Percentiles rank a stretch among this genome's conserved stretches.
phyloP scores from a whole-genome alignment of 2,113 vertebrate genomes.

The Nothobranchius kuhntae region DNA sequence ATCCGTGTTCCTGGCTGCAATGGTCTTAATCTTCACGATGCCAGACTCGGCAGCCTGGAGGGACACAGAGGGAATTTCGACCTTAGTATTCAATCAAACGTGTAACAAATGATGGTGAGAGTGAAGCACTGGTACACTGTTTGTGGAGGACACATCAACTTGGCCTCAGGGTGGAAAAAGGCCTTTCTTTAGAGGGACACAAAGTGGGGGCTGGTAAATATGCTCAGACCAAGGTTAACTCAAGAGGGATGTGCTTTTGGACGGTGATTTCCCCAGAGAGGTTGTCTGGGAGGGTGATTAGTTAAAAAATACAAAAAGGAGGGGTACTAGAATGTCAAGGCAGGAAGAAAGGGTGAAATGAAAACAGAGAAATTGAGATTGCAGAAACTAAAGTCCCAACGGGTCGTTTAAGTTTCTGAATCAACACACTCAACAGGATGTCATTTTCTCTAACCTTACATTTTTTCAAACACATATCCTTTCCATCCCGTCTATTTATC shows the following conservation, averaged over 20 bases:
- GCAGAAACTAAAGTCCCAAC: too few species aligned
- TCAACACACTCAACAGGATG: too few species aligned
- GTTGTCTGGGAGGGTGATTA: constrained; percentile 4
- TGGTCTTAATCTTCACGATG: constrained; percentile 99
- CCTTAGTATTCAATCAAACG: not conserved
- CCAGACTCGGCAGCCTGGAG: constrained; percentile 96
- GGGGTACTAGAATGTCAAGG: constrained; percentile 5
- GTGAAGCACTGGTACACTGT: not conserved
- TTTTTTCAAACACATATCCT: too few species aligned
- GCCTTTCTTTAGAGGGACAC: too few species aligned
- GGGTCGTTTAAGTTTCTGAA: too few species aligned
- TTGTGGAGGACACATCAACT: constrained; percentile 3
- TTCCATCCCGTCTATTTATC: too few species aligned
- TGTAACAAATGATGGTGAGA: constrained; percentile 9
- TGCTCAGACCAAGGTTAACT: not conserved
- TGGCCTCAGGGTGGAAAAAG: not conserved
- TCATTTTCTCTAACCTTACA: too few species aligned
- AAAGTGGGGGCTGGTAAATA: not conserved
- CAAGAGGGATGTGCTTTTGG: constrained; percentile 5
- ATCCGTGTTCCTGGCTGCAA: constrained; percentile 91
- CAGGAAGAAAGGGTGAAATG: not conserved
- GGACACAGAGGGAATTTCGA: constrained; percentile 12
- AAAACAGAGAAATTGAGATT: not conserved
- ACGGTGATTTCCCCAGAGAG: constrained; percentile 32
- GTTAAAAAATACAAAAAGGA: constrained; percentile 2